Conservation (phyloP, 2,797 vertebrate species). For the Ispidina picta region DNA sequence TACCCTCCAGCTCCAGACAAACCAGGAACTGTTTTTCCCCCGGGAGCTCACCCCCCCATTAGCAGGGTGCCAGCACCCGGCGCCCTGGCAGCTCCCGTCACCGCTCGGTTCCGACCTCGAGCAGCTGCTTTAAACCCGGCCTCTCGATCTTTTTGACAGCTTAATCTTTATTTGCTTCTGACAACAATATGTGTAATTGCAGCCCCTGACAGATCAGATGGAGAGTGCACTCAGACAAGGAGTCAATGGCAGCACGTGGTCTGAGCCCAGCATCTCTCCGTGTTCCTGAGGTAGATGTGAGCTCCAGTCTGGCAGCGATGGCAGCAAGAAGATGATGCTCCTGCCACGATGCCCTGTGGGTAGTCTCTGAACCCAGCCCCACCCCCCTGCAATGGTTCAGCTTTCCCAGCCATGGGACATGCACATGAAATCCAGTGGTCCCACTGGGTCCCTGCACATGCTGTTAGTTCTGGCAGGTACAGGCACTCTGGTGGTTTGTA, state of each 20-base stretch:
- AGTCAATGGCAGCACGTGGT: accelerated
- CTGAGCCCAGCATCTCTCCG: not conserved
- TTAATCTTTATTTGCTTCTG: conserved; percentile 16
- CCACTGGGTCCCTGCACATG: accelerated
- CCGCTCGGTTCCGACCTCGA: not conserved
- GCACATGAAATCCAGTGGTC: accelerated
- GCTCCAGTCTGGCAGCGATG: not conserved
- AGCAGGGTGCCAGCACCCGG: not conserved
- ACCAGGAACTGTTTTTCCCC: not conserved
- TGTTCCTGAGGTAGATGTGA: not conserved
- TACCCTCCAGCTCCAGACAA: accelerated
- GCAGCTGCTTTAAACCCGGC: not conserved
- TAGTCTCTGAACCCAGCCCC: not conserved
- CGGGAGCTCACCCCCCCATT: not conserved
- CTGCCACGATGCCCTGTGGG: accelerated
- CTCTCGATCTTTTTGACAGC: not conserved
- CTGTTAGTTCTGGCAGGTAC: accelerated
- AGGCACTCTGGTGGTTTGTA: accelerated
- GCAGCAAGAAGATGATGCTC: not conserved
- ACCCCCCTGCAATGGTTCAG: accelerated
- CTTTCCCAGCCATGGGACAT: accelerated
- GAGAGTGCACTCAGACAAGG: not conserved
- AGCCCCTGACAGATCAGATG: not conserved
- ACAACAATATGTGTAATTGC: conserved; percentile 16
- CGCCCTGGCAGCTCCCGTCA: not conserved